Base-by-base conservation (phyloP, 2,888 invertebrate species). In the Seira ritae region DNA sequence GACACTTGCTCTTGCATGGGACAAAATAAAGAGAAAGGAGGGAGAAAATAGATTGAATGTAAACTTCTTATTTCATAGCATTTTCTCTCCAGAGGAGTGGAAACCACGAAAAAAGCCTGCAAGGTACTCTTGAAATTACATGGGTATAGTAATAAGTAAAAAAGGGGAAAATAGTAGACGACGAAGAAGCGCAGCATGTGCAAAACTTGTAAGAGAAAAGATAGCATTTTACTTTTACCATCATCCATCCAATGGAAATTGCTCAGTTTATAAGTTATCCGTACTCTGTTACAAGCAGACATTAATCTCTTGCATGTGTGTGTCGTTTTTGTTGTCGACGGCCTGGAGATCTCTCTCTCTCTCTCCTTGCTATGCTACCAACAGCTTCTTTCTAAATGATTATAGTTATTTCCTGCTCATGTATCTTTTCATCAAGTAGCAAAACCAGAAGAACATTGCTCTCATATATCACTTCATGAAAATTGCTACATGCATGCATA, bases 221-320 rank as follows among this genome's bases (percentile, higher is more conserved):
- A 77, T 55, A 62, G 46, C 37, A 60, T 42, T 62, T 60, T 70
- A 78, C 31, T 78, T 71, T 78, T 55, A 55, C 55, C 31, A 31
- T 31, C 31, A 31, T 31, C 65, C 31, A 31, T 31, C 65, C 65
- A 46, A n/a, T 62, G 78, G 62, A 78, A 78, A 78, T 78, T 78
- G 78, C 78, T 60, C 71, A 62, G 67, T 77, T 68, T 69, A 68
- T 66, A 78, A 78, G 70, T 78, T 78, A 78, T 70, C 78, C 78
- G 55, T 55, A 68, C 62, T 71, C 69, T 37, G 24, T 68, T 55
- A 55, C 55, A 55, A 55, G 55, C 60, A 69, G 67, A 78, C 78
- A 78, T 78, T 78, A 78, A 78, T 78, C 78, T 71, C 37, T 42
- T 71, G 31, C 78, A 78, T 78, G 78, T 71, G 78, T 78, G 55